phyloP scores from a whole-genome alignment of 2,888 invertebrate species.

The Noctua comes region DNA sequence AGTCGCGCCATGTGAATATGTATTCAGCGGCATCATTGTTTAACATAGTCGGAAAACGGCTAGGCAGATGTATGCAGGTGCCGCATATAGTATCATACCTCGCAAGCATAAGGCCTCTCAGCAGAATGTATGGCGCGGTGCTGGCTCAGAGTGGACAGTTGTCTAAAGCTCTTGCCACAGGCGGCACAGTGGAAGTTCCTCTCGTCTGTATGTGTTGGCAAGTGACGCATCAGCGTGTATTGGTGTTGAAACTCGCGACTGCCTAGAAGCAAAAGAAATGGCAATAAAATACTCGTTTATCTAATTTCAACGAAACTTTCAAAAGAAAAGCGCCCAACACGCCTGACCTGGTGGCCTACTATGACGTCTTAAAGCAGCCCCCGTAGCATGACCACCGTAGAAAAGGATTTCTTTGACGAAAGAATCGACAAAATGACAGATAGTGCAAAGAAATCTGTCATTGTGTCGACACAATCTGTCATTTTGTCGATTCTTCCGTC shows the following conservation, averaged over 20 bases:
- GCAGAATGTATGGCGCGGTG: slow-evolving; percentile 95
- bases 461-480: no score
- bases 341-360: no score
- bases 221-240: slow-evolving; percentile 93
- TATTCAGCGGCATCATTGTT: background rate
- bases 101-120: slow-evolving; percentile 93
- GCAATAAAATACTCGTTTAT: background rate
- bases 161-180: slow-evolving; percentile 94
- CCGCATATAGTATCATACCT: slow-evolving; percentile 76
- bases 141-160: slow-evolving; percentile 94
- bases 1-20: background rate
- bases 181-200: slow-evolving; percentile 93
- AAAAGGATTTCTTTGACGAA: no score
- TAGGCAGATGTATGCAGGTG: background rate
- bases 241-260: slow-evolving; percentile 94
- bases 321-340: background rate
- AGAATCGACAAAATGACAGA: no score
- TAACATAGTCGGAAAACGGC: background rate
- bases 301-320: background rate
- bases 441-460: no score
- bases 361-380: no score
- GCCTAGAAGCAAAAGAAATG: slow-evolving; percentile 83
- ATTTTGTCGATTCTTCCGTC: no score
- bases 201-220: slow-evolving; percentile 94
- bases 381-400: no score